Conservation (phyloP, 2,113 vertebrate genomes). For the Probosciger aterrimus region DNA sequence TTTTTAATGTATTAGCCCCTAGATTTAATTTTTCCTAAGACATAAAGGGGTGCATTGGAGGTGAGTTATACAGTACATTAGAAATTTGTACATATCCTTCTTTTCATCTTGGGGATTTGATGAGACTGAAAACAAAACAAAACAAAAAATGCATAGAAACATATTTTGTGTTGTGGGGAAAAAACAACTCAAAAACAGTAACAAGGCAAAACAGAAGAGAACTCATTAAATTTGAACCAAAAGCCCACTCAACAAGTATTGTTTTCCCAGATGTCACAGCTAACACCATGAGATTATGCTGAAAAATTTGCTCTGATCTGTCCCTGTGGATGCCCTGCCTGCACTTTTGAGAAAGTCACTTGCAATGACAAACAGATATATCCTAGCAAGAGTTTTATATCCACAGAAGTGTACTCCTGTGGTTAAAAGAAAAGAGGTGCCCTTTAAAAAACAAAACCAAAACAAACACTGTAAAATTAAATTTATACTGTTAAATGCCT, state of each 20-base stretch:
- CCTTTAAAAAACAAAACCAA: not conserved
- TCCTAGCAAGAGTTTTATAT: not conserved
- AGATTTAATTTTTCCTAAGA: not conserved
- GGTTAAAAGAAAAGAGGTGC: not conserved
- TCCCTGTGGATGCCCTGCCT: not conserved
- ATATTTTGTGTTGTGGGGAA: not conserved
- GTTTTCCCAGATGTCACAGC: constrained; percentile 2
- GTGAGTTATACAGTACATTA: not conserved
- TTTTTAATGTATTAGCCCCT: not conserved
- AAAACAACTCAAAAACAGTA: not conserved
- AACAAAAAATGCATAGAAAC: not conserved
- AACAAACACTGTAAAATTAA: not conserved
- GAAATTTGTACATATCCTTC: not conserved
- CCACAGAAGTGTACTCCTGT: not conserved
- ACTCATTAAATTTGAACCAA: not conserved
- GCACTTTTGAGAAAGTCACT: not conserved
- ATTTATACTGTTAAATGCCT: constrained; percentile 1
- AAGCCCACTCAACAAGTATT: not conserved
- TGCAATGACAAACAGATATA: not conserved
- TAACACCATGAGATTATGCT: constrained; percentile 2
- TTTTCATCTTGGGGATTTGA: not conserved
- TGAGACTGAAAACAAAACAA: not conserved
- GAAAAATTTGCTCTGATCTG: not conserved
- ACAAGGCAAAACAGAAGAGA: not conserved
- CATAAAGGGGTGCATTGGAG: not conserved